A percentile compares a stretch with the other conserved stretches of the same genome.
phyloP scores from a whole-genome alignment of 1,140 invertebrate genomes.

The Drosophila pachea region DNA sequence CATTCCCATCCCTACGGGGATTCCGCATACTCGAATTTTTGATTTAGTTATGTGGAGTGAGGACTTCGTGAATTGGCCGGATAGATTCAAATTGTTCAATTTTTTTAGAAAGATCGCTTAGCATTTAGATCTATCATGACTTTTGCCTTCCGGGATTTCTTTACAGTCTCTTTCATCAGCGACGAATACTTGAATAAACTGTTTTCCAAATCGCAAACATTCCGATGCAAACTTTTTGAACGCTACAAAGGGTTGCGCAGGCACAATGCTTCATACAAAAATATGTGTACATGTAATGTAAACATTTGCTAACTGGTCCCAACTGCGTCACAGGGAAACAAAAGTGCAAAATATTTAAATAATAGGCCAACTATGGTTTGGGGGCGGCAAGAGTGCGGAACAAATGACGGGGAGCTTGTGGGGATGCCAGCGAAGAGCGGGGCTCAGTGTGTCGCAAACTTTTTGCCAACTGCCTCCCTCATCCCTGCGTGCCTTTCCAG shows the following conservation, averaged over 20 bases:
- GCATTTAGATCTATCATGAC: constrained; percentile 23
- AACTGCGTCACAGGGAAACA: constrained; percentile 20
- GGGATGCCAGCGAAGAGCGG: background rate
- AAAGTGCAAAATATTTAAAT: constrained; percentile 49
- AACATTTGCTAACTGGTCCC: constrained; percentile 1
- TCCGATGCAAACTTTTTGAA: constrained; percentile 22
- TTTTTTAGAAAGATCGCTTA: constrained; percentile 15
- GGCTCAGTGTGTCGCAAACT: constrained; percentile 29
- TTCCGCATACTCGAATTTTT: constrained; percentile 41
- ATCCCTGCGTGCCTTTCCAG: constrained; percentile 3
- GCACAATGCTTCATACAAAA: too few relatives aligned
- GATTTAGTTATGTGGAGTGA: constrained; percentile 63
- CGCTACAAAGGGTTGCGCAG: constrained; percentile 2
- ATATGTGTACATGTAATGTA: background rate
- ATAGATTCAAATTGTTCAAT: constrained; percentile 58
- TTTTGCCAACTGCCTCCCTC: constrained; percentile 45
- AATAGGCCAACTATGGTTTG: constrained; percentile 37
- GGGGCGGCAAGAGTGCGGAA: background rate
- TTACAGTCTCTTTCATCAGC: background rate
- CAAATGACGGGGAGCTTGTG: constrained; percentile 10
- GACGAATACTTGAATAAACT: constrained; percentile 36
- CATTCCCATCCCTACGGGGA: constrained; percentile 46
- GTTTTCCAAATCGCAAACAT: constrained; percentile 16
- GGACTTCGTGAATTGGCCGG: constrained; percentile 68
- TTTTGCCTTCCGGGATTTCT: background rate